These are phyloP conservation scores for Cylas formicarius DNA, from an alignment of 1,140 invertebrate species.

Conservation along the genomic window DNA sequence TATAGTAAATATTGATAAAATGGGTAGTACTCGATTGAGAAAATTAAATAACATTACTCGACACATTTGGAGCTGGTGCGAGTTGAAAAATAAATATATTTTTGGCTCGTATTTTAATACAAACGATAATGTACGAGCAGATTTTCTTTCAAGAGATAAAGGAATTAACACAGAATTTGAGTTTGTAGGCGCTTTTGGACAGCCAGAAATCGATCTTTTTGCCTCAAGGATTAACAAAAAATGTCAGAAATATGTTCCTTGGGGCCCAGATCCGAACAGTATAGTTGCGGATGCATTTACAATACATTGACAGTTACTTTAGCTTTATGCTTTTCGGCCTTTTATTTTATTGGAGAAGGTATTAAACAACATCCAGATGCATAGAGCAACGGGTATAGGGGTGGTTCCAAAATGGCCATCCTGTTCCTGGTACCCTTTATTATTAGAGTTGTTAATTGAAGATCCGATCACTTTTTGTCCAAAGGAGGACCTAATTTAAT, in stretches of 20 bases:
- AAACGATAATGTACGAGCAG: slow-evolving; percentile 31
- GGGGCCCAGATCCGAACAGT: slow-evolving; percentile 1
- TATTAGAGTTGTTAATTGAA: too few species aligned
- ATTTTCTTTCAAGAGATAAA: slow-evolving; percentile 20
- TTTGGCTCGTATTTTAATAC: slow-evolving; percentile 39
- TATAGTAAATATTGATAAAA: slow-evolving; percentile 37
- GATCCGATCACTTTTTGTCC: too few species aligned
- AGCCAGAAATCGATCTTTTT: slow-evolving; percentile 15
- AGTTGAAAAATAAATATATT: slow-evolving; percentile 31
- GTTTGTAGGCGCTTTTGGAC: slow-evolving; percentile 1
- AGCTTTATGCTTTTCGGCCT: slow-evolving; percentile 8
- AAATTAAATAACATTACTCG: slow-evolving; percentile 29
- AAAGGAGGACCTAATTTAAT: too few species aligned
- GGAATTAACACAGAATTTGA: slow-evolving; percentile 1
- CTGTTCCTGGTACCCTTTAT: slow-evolving; percentile 7
- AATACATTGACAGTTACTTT: background rate
- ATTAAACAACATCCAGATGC: slow-evolving; percentile 1
- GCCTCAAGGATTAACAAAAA: slow-evolving; percentile 4
- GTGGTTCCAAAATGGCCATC: background rate
- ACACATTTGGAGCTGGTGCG: slow-evolving; percentile 39
- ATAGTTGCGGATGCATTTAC: slow-evolving; percentile 8
- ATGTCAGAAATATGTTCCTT: slow-evolving; percentile 5
- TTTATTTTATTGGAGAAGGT: background rate
- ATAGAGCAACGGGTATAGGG: background rate
- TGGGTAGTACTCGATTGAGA: slow-evolving; percentile 33